A percentile compares a stretch with the other conserved stretches of the same genome.
Evolutionary conservation across 2,113 vertebrate species (phyloP).

Genomic region (Dermatemys mawii): DNA sequence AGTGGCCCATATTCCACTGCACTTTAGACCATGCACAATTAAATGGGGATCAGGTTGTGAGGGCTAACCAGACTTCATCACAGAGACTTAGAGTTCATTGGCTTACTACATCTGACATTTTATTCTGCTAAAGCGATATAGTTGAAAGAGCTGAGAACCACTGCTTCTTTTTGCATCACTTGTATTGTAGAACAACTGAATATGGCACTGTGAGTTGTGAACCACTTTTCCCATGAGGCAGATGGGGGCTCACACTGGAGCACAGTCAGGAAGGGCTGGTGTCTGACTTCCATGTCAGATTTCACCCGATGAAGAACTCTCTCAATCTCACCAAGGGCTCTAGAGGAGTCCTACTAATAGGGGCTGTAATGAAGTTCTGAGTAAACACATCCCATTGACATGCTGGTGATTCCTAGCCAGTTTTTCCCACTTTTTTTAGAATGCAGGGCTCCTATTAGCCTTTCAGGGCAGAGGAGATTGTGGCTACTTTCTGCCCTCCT

Average conservation of each 20-base stretch:
- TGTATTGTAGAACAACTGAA: not conserved
- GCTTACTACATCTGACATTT: not conserved
- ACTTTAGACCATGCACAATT: not conserved
- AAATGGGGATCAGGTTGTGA: not conserved
- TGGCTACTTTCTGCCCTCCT: not conserved
- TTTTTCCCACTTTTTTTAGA: not conserved
- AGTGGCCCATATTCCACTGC: not conserved
- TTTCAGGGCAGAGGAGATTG: fast-evolving
- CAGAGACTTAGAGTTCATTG: not conserved
- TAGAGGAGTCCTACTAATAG: not conserved
- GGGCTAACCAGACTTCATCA: not conserved
- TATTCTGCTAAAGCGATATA: not conserved
- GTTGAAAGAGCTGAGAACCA: not conserved
- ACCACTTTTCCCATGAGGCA: not conserved
- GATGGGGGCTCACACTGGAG: not conserved
- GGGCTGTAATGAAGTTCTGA: not conserved
- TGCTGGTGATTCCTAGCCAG: not conserved
- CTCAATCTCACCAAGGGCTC: not conserved
- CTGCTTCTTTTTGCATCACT: not conserved
- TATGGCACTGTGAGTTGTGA: not conserved
- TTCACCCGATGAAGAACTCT: not conserved
- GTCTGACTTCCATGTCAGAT: not conserved
- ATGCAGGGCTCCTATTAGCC: not conserved
- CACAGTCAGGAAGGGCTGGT: not conserved
- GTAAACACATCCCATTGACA: not conserved